Evolutionary conservation across 2,888 invertebrate genomes (phyloP), one percentile per base, ranked within the genome.

Genomic region (Scaptodrosophila latifasciaeformis): DNA sequence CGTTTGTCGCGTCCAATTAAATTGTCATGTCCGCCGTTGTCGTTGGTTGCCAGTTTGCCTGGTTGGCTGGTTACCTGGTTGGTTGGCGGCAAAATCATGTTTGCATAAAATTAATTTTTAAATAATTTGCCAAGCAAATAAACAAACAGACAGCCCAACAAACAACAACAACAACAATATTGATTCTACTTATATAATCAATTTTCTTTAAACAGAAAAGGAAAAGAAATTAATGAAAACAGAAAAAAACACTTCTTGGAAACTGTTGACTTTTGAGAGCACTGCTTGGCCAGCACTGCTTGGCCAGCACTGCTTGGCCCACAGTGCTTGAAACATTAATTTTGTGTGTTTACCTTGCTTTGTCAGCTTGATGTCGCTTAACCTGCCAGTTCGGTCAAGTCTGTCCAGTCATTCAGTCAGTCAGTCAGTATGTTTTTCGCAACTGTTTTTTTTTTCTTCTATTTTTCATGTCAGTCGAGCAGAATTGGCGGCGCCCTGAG

Each of bases 11-110:
- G 74, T 70, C 81, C 77, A 77, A 77, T 77, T 77, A 77, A 81
- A 82, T 80, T 82, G 81, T 77, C 77, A 77, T 77, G 82, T 81
- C n/a, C n/a, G n/a, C n/a, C 71, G 72, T 71, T 67, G 66, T 76
- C 27, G 44, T 45, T 19, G 30, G 17, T 18, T 44, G 30, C 30
- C 15, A 24, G 17, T 34, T 35, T 45, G n/a, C n/a, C n/a, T 47
- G 42, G 37, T 31, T 35, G 30, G n/a, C n/a, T n/a, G 30, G 40
- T 42, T 24, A 47, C 29, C 47, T 45, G 34, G 67, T 69, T 70
- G n/a, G n/a, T 82, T 70, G 77, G 76, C 70, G 67, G 74, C 77
- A n/a, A n/a, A n/a, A n/a, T n/a, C n/a, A 76, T 77, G 62, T 81
- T 82, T 79, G 79, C 82, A 79, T 69, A 81, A 76, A 76, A 76